Conservation (phyloP, 2,888 invertebrate genomes). For the Andrena bucephala region DNA sequence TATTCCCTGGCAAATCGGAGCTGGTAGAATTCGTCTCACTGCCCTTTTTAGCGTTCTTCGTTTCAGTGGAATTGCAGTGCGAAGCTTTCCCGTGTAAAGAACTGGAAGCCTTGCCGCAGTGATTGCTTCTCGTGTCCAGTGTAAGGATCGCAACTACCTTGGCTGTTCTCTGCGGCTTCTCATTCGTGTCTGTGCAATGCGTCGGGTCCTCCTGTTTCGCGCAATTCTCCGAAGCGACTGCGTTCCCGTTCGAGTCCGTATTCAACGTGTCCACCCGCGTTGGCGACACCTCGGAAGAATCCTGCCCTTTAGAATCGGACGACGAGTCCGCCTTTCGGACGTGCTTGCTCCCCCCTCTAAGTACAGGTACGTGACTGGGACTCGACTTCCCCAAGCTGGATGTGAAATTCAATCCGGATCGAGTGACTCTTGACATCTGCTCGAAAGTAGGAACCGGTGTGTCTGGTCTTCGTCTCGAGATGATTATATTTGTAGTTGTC, state of each 20-base stretch:
- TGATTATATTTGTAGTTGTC: constrained; percentile 23
- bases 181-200: constrained; percentile 56
- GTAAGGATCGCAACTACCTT: constrained; percentile 82
- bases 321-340: constrained; percentile 36
- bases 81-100: constrained; percentile 48
- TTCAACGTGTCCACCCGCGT: constrained; percentile 29
- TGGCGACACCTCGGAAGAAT: constrained; percentile 12
- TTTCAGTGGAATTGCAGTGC: constrained; percentile 33
- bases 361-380: constrained; percentile 14
- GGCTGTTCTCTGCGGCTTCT: constrained; percentile 82
- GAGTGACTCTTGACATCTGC: constrained; percentile 62
- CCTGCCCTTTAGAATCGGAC: constrained; percentile 29
- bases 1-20: constrained; percentile 38
- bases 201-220: constrained; percentile 34
- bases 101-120: constrained; percentile 39
- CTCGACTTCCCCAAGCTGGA: constrained; percentile 46
- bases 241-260: constrained; percentile 64
- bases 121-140: constrained; percentile 74
- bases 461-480: constrained; percentile 74
- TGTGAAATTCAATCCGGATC: constrained; percentile 59
- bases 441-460: constrained; percentile 77
- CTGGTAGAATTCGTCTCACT: constrained; percentile 30
- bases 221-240: constrained; percentile 48
- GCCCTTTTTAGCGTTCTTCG: constrained; percentile 49
- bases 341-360: constrained; percentile 28